phyloP scores from a whole-genome alignment of 2,113 vertebrate species.

The Triplophysa siluroides region DNA sequence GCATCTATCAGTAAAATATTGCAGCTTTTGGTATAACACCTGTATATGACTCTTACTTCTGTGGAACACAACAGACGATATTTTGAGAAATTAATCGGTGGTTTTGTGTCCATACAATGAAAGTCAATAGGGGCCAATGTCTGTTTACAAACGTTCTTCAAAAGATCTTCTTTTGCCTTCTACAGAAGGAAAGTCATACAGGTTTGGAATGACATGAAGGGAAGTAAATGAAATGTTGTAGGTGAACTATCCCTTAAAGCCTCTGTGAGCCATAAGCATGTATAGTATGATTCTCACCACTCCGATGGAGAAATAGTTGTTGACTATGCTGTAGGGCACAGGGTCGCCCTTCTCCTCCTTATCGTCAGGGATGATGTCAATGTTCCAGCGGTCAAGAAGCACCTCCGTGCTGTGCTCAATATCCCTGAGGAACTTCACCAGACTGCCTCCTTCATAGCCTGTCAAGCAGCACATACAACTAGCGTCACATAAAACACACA shows the following conservation, averaged over 20 bases:
- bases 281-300: conserved; percentile 79
- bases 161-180: no score
- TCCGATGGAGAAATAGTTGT: conserved; percentile 97
- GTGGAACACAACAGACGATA: no score
- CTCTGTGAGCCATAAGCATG: background rate
- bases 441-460: conserved; percentile 96
- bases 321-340: conserved; percentile 89
- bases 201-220: no score
- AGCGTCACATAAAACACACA: background rate
- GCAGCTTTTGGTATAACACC: background rate
- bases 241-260: background rate
- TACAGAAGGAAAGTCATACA: no score
- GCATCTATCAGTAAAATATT: background rate
- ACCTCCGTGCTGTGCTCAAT: conserved; percentile 92
- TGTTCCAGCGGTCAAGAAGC: conserved; percentile 91
- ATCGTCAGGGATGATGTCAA: conserved; percentile 85
- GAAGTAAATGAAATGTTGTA: no score
- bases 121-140: no score
- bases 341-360: conserved; percentile 86
- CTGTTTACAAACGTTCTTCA: no score
- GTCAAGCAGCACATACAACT: background rate
- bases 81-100: no score
- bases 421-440: conserved; percentile 91
- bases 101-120: no score
- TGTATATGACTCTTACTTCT: no score